Evolutionary conservation across 2,888 invertebrate species (phyloP), one percentile per base, ranked within the genome.

Genomic region (Caenorhabditis doughertyi): DNA sequence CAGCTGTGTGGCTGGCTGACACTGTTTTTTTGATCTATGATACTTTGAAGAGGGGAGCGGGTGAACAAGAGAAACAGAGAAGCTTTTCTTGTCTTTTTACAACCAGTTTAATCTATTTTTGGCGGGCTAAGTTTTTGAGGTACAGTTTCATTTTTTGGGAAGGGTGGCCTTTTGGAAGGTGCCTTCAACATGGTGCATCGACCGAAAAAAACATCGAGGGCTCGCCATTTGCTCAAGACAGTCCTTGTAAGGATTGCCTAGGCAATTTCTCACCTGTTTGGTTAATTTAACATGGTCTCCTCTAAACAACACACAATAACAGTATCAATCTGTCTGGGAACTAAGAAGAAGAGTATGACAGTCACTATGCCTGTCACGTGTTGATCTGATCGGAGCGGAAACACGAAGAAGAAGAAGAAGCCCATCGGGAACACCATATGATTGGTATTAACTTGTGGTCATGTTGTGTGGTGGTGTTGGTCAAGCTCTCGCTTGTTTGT

Each of bases 21-120:
- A 56, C 74, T 76, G 76, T 76, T 76, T 76, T 76, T 76, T 76
- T 68, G 76, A 76, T 76, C 68, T 76, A 32, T 76, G 76, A 76
- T 68, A 68, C 68, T 56, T 74, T 64, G 29, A n/a, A 11, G 32
- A 32, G 51, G 56, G 53, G 32, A 9, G 29, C 29, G 13, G 16
- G 25, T 32, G 51, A 32, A 27, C 3, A n/a, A 21, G 23, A 39
- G 27, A 39, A 49, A 64, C 29, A 70, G 55, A 39, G 42, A 32
- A 58, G 32, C 23, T 32, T 44, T n/a, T n/a, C n/a, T n/a, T n/a
- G n/a, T n/a, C n/a, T n/a, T n/a, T n/a, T n/a, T n/a, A n/a, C 56
- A 62, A 62, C 72, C 53, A 71, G 72, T 27, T 53, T 35, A n/a
- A 21, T 68, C 68, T 68, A 53, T 67, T 55, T 68, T 68, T 35